Evolutionary conservation across 92 coral and sea anemone genomes (phyloP), one percentile per base, ranked within the genome.

Genomic region (Scolanthus callimorphus): DNA sequence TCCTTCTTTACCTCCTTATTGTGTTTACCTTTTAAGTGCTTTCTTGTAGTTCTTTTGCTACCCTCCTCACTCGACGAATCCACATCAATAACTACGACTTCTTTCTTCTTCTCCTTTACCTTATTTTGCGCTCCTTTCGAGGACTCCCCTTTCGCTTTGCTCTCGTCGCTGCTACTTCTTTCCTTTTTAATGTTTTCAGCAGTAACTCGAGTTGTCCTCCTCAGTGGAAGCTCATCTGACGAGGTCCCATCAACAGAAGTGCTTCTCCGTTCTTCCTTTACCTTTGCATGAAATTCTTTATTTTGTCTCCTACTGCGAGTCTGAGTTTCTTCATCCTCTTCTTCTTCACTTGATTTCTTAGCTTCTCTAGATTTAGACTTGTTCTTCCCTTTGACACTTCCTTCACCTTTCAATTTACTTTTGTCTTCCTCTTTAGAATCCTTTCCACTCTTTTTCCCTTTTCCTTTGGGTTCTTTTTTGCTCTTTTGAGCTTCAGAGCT

Each of bases 131-230:
- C 17, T 23, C 0, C 30, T 8, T n/a, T n/a, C n/a, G n/a, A n/a
- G n/a, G n/a, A n/a, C n/a, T n/a, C n/a, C n/a, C n/a, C n/a, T n/a
- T n/a, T n/a, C n/a, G n/a, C n/a, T n/a, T n/a, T n/a, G n/a, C n/a
- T n/a, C n/a, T n/a, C n/a, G 24, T 19, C 31, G 45, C 47, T 30
- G 27, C 17, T 30, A 11, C 2, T 56, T 26, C n/a, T 1, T 43
- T 3, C 19, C 47, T 25, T 22, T 11, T n/a, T 56, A 17, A 0
- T 56, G 39, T 17, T 10, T 21, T 17, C 8, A 29, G 2, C 17
- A 28, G 22, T 56, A 17, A 17, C 31, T 56, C 31, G 41, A 34
- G 41, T 48, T 63, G 59, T 19, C 17, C 63, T 60, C 49, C 2
- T 29, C 38, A 34, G 34, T 50, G 3, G 46, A 12, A 26, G 34